phyloP scores from a whole-genome alignment of 2,797 vertebrate genomes.

The Hoplostethus mediterraneus region DNA sequence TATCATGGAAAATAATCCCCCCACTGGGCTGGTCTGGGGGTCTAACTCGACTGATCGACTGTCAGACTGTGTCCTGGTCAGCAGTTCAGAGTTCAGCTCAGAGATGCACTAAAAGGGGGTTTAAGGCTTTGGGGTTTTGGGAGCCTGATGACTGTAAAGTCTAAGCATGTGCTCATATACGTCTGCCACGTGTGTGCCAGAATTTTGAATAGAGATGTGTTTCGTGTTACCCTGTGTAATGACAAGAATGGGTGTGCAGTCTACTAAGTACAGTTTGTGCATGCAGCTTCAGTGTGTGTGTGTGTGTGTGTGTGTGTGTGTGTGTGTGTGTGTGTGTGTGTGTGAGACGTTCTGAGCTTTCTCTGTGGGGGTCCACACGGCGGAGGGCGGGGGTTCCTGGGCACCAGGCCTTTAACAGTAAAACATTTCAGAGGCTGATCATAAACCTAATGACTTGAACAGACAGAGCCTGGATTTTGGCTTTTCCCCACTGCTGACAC shows the following conservation, averaged over 20 bases:
- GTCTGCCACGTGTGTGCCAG: conserved; percentile 60
- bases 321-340: conserved; percentile 11
- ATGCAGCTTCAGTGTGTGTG: conserved; percentile 26
- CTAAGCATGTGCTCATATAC: conserved; percentile 52
- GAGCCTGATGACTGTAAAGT: conserved; percentile 64
- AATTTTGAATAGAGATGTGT: conserved; percentile 32
- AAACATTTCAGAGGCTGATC: conserved; percentile 79
- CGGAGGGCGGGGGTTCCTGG: conserved; percentile 70
- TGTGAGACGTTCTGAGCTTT: conserved; percentile 28
- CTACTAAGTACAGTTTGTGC: conserved; percentile 18
- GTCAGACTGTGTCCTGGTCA: conserved; percentile 47
- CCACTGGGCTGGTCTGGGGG: conserved; percentile 23
- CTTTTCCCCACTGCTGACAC: conserved; percentile 70
- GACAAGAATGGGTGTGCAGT: conserved; percentile 33
- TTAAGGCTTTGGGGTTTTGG: neutral
- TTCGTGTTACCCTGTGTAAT: conserved; percentile 34
- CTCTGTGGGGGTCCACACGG: conserved; percentile 62
- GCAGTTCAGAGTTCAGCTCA: conserved; percentile 11
- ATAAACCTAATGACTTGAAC: conserved; percentile 82
- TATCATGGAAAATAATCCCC: conserved; percentile 61
- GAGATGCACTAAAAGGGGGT: conserved; percentile 12
- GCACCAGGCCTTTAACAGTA: conserved; percentile 73
- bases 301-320: conserved; percentile 3
- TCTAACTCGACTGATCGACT: conserved; percentile 38
- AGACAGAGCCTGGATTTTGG: conserved; percentile 76